A percentile compares a stretch with the other conserved stretches of the same genome.
phyloP scores from a whole-genome alignment of 1,140 invertebrate genomes.

The Teleopsis dalmanni region DNA sequence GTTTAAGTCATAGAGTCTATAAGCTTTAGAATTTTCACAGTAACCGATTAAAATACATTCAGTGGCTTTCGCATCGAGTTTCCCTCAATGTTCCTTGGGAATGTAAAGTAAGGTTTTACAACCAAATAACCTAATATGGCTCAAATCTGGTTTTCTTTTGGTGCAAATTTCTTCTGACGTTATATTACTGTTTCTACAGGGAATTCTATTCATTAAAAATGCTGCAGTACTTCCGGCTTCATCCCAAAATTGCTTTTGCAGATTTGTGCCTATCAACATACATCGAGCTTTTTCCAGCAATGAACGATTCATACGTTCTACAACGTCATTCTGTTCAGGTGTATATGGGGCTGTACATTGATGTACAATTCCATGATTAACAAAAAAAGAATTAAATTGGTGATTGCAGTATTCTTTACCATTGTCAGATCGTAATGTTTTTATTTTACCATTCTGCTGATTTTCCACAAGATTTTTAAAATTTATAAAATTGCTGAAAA shows the following conservation, averaged over 20 bases:
- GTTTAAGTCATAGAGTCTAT: too few relatives aligned
- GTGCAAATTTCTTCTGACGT: conserved; percentile 20
- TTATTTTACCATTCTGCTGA: conserved; percentile 19
- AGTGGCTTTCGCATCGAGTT: conserved; percentile 21
- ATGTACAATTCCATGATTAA: conserved; percentile 4
- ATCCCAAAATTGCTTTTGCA: conserved; percentile 43
- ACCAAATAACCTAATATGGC: conserved; percentile 11
- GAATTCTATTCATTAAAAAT: conserved; percentile 8
- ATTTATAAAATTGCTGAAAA: conserved; percentile 17
- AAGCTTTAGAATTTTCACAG: conserved; percentile 25
- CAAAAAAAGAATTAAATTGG: conserved; percentile 14
- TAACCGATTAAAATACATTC: conserved; percentile 34
- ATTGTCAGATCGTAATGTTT: conserved; percentile 29
- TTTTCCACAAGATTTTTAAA: conserved; percentile 20
- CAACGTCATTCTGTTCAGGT: conserved; percentile 8
- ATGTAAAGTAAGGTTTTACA: conserved; percentile 14
- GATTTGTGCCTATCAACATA: conserved; percentile 23
- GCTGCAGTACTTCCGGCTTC: conserved; percentile 42
- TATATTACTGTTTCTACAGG: neutral
- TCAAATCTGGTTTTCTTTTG: conserved; percentile 15
- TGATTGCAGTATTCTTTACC: conserved; percentile 30
- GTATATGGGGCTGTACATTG: conserved; percentile 6
- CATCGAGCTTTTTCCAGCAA: conserved; percentile 9
- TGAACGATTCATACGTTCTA: conserved; percentile 2
- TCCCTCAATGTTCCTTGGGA: conserved; percentile 17